Percentiles rank a stretch among this genome's conserved stretches.
Conservation (phyloP, 2,113 vertebrate species). For the Lynx canadensis region DNA sequence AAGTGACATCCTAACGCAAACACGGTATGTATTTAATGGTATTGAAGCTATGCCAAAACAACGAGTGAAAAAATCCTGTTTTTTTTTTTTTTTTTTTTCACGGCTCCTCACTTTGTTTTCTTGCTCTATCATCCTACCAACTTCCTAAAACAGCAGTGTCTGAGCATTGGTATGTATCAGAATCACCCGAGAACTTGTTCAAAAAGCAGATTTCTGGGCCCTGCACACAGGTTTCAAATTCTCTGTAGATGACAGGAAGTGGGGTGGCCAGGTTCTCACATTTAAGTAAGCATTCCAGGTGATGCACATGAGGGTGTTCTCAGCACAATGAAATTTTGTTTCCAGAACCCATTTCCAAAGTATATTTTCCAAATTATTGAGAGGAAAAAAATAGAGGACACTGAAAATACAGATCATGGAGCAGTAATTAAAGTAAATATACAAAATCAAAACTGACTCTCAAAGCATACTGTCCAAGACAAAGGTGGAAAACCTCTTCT, state of each 20-base stretch:
- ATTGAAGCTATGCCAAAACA: not conserved
- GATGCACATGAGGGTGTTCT: not conserved
- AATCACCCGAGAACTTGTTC: not conserved
- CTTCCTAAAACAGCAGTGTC: not conserved
- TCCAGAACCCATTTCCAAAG: not conserved
- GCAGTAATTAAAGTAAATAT: not conserved
- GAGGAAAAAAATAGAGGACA: not conserved
- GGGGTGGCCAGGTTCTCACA: not conserved
- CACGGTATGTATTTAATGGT: not conserved
- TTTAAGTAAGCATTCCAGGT: not conserved
- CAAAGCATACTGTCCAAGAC: not conserved
- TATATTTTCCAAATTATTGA: not conserved
- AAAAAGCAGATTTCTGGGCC: not conserved
- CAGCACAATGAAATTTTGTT: not conserved
- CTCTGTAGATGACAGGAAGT: not conserved
- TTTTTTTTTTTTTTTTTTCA: not conserved
- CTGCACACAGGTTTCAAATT: not conserved
- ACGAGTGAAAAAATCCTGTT: not conserved
- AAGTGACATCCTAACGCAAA: conserved; percentile 23
- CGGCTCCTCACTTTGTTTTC: not conserved
- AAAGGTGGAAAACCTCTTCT: not conserved
- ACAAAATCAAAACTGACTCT: not conserved
- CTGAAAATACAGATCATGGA: not conserved
- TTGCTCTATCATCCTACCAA: not conserved
- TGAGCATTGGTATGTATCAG: not conserved